A percentile compares a stretch with the other conserved stretches of the same genome.
phyloP scores from a whole-genome alignment of 2,888 invertebrate species.

The Microplitis manilae region DNA sequence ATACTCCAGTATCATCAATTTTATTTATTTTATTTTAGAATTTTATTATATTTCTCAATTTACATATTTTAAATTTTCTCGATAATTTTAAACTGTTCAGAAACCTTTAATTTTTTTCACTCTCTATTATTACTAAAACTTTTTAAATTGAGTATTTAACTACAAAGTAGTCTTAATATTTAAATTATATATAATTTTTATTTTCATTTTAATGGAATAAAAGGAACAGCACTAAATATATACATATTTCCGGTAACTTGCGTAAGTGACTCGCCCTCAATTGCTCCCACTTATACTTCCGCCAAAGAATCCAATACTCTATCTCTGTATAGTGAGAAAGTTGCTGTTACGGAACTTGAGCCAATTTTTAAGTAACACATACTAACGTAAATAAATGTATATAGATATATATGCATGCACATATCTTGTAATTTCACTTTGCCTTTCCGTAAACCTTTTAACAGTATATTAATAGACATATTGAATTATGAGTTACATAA shows the following conservation, averaged over 20 bases:
- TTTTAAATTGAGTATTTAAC: background rate
- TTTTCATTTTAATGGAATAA: background rate
- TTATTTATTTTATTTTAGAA: background rate
- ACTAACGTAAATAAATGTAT: too few species aligned
- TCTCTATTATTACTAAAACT: background rate
- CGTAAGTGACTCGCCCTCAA: conserved; percentile 33
- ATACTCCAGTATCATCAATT: background rate
- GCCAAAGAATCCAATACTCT: conserved; percentile 39
- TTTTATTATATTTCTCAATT: background rate
- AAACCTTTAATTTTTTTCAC: too few species aligned
- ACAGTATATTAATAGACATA: background rate
- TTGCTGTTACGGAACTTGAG: conserved; percentile 37
- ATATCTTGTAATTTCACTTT: conserved; percentile 37
- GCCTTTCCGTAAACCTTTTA: conserved; percentile 23
- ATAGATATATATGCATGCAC: background rate
- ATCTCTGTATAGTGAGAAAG: conserved; percentile 42
- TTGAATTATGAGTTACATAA: conserved; percentile 8
- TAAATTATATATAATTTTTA: background rate
- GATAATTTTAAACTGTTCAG: too few species aligned
- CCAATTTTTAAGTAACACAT: conserved; percentile 36
- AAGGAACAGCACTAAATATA: conserved; percentile 3
- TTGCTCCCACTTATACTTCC: conserved; percentile 33
- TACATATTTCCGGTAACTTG: conserved; percentile 37
- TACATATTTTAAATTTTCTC: too few species aligned
- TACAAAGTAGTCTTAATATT: background rate